Base-by-base conservation (phyloP, 2,888 invertebrate species). In the Bruchidius siliquastri region DNA sequence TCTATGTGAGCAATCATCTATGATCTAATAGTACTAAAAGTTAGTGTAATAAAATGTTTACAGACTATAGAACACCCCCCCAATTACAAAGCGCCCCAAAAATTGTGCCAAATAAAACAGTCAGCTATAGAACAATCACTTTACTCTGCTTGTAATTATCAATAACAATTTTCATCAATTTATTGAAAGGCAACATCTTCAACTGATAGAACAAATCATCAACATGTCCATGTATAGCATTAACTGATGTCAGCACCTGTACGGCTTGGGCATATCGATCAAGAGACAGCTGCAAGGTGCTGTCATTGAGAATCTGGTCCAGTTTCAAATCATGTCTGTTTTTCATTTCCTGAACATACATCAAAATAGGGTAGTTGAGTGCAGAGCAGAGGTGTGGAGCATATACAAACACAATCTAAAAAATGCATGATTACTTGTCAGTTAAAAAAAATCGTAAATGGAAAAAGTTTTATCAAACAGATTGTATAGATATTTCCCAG, bases 241-340 rank as follows among this genome's bases (percentile, higher is more conserved):
- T 92, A 26, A 92, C 92, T 21, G 93, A 91, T 49, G 95, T 87
- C 0, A 94, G 92, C 20, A 96, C 92, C 85, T 96, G 96, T 0
- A 96, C 89, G 0, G 94, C 92, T 84, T 96, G 96, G 0, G 94
- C 94, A 79, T 94, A 90, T 81, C 96, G 89, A 84, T 96, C 95
- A 75, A 96, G 86, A 71, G 91, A 89, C 71, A 90, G 88, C 85
- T 92, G 90, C 22, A 89, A 86, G 74, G 79, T 76, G 69, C 83
- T 80, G 69, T 84, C 81, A 72, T 80, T 76, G 49, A 78, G 73
- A 71, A 79, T 79, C 21, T 79, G 74, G 68, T 74, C 77, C 20
- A 77, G 69, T 71, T 79, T 80, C 20, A 77, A 67, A 20, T 80
- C 81, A 22, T 77, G 77, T 74, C 77, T 78, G 69, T 77, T 78